phyloP scores from a whole-genome alignment of 2,113 vertebrate species.

The Scatophagus argus region DNA sequence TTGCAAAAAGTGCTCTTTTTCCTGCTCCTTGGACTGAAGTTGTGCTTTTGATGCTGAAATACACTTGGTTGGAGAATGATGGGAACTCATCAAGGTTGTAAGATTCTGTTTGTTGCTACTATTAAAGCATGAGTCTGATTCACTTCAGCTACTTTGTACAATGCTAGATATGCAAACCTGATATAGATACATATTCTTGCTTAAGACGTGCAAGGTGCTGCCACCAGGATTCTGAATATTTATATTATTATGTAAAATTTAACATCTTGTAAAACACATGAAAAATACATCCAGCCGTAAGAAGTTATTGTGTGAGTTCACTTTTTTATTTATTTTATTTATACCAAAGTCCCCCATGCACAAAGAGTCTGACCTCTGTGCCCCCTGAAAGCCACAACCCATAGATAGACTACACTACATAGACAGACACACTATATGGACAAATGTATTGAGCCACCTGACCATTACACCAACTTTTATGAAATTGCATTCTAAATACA shows the following conservation, averaged over 20 bases:
- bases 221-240: background rate
- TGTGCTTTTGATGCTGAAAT: background rate
- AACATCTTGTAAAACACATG: background rate
- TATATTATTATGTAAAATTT: background rate
- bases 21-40: conserved; percentile 15
- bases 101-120: background rate
- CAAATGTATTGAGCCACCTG: too few species aligned
- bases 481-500: too few species aligned
- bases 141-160: background rate
- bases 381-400: too few species aligned
- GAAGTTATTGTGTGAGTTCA: background rate
- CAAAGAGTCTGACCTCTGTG: too few species aligned
- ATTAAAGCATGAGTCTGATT: background rate
- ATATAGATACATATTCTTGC: background rate
- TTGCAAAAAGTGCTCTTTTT: background rate
- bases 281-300: background rate
- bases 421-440: too few species aligned
- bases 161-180: background rate
- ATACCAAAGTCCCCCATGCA: too few species aligned
- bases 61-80: background rate
- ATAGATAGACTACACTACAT: too few species aligned
- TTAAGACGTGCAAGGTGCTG: background rate
- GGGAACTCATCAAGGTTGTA: background rate
- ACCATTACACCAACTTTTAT: too few species aligned
- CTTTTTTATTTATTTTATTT: too few species aligned